phyloP scores from a whole-genome alignment of 2,888 invertebrate genomes.

The Elegia similella region DNA sequence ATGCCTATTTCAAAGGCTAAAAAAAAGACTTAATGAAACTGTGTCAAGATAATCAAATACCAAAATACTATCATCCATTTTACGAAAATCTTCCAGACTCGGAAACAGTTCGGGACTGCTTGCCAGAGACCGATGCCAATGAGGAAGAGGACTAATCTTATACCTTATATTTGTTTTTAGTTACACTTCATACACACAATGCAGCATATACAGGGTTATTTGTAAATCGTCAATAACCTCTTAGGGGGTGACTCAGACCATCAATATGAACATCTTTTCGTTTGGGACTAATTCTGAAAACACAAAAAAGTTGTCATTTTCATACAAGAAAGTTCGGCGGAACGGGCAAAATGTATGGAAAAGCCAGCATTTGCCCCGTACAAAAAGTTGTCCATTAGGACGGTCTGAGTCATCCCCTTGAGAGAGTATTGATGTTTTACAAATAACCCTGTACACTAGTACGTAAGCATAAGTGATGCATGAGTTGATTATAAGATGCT shows the following conservation, averaged over 20 bases:
- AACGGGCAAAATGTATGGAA: too few species aligned
- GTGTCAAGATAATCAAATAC: constrained; percentile 12
- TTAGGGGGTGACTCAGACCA: too few species aligned
- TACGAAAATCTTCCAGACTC: constrained; percentile 15
- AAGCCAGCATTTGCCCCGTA: too few species aligned
- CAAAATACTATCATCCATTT: constrained; percentile 14
- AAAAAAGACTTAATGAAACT: constrained; percentile 16
- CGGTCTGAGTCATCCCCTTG: not conserved
- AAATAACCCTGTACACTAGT: not conserved
- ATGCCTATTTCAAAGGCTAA: constrained; percentile 11
- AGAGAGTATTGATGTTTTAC: not conserved
- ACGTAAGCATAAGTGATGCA: not conserved
- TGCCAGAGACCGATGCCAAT: constrained; percentile 15
- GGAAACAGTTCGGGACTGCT: constrained; percentile 5
- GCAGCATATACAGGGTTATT: too few species aligned
- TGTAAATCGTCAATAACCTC: too few species aligned
- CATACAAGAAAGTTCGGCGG: too few species aligned
- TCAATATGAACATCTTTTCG: too few species aligned
- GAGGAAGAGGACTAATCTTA: constrained; percentile 7
- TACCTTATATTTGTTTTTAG: too few species aligned
- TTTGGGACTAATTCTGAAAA: too few species aligned
- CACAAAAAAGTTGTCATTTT: too few species aligned
- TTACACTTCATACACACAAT: too few species aligned
- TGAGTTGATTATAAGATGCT: not conserved
- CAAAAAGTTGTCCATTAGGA: too few species aligned